phyloP scores from a whole-genome alignment of 2,888 invertebrate species.

The Lasioglossum pauxillum region DNA sequence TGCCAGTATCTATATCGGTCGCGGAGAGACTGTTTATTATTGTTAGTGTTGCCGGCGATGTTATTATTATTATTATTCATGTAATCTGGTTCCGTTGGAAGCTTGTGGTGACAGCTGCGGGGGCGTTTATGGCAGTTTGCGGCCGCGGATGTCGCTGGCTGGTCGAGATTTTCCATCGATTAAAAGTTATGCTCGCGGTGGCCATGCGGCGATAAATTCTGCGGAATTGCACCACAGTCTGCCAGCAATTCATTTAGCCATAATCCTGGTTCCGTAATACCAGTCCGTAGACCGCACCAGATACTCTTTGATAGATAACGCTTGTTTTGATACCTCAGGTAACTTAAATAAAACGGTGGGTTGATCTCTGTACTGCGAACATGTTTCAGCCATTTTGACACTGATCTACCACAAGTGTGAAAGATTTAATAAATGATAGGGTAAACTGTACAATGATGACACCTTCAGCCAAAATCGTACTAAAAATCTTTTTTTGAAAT shows the following conservation, averaged over 20 bases:
- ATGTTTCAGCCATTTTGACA: background rate
- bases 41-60: constrained; percentile 4
- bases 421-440: background rate
- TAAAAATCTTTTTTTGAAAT: too few species aligned
- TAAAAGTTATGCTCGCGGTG: constrained; percentile 31
- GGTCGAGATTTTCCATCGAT: constrained; percentile 43
- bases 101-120: constrained; percentile 35
- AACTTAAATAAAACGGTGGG: background rate
- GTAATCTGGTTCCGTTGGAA: constrained; percentile 26
- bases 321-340: background rate
- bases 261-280: constrained; percentile 12
- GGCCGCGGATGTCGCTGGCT: constrained; percentile 26
- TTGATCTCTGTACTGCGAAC: background rate
- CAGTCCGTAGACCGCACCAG: background rate
- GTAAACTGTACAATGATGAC: too few species aligned
- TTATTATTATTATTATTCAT: constrained; percentile 15
- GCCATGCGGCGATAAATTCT: constrained; percentile 26
- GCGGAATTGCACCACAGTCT: background rate
- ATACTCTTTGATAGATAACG: constrained; percentile 14
- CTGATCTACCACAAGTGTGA: background rate
- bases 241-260: constrained; percentile 17
- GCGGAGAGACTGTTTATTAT: constrained; percentile 14
- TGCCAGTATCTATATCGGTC: background rate
- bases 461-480: too few species aligned
- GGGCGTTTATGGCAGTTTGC: constrained; percentile 51